A percentile compares a stretch with the other conserved stretches of the same genome.
Conservation (phyloP, 2,797 vertebrate genomes). For the Pachyuromys duprasi region DNA sequence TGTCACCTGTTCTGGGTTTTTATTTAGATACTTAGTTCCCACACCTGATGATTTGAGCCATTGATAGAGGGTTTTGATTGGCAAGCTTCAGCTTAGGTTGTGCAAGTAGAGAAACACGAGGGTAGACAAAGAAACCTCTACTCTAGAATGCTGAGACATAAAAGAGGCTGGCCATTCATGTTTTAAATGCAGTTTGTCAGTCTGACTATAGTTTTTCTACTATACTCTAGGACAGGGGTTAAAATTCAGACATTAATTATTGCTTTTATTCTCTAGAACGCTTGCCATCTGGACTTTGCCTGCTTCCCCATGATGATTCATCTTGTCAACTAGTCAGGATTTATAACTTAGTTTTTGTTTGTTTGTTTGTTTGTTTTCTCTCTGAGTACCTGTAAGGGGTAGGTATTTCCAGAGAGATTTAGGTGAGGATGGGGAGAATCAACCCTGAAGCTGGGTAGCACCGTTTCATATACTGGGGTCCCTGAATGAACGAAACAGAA, state of each 20-base stretch:
- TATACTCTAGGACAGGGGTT: not conserved
- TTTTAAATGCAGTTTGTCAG: conserved; percentile 10
- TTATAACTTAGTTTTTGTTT: not conserved
- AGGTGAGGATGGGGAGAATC: not conserved
- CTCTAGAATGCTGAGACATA: not conserved
- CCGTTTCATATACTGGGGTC: not conserved
- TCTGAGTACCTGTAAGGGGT: not conserved
- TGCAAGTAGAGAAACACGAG: not conserved
- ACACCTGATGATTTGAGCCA: not conserved
- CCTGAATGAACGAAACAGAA: not conserved
- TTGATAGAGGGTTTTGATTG: not conserved
- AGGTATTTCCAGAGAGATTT: too few relatives aligned
- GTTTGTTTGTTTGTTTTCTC: too few relatives aligned
- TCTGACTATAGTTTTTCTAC: not conserved
- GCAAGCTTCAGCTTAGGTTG: not conserved
- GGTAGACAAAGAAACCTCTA: not conserved
- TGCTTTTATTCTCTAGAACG: not conserved
- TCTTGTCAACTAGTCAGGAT: not conserved
- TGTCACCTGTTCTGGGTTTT: not conserved
- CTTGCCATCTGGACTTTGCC: conserved; percentile 10
- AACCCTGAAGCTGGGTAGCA: not conserved
- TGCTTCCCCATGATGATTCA: not conserved
- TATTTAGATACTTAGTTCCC: not conserved
- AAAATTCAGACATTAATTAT: not conserved
- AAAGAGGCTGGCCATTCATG: not conserved